Evolutionary conservation across 2,113 vertebrate genomes (phyloP), one percentile per base, ranked within the genome.

Genomic region (Colius striatus): DNA sequence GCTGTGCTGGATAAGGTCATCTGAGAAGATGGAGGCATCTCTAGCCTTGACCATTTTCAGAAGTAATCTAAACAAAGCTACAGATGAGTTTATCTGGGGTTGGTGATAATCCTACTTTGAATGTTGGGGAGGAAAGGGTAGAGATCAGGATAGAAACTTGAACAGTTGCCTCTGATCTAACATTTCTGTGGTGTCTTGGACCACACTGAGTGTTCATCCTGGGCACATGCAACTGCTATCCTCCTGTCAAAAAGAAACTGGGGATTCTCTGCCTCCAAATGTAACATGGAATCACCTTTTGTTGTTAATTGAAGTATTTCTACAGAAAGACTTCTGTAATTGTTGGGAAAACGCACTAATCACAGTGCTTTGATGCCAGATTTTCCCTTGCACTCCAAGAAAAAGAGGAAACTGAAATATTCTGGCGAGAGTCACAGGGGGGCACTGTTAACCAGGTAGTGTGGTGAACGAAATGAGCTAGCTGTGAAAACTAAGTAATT

Each of bases 391-490:
- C 53, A 43, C 21, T 23, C 16, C 36, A 36, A 62, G 58, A 23
- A 47, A 62, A 38, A 55, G 34, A 50, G 30, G 17, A 48, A 81
- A 51, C 16, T 41, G 41, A 50, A 72, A 53, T 51, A 22, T 38
- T 29, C 43, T 10, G 0, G 11, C 48, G n/a, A 26, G 7, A n/a
- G 71, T 63, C 81, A 86, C 43, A 5, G 21, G 48, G 10, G 16
- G 62, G 43, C 65, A 88, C 63, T 25, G 19, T 48, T 30, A 36
- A 19, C 26, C 19, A 23, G 29, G 6, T 1, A 53, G 26, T 18
- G n/a, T 10, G 20, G n/a, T 8, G 29, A 2, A 50, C 1, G 2
- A 36, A 21, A 2, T 27, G 21, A 21, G n/a, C 14, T 18, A 20
- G 16, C 26, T 38, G 21, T 18, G 45, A 16, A 50, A 81, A n/a